Conservation (phyloP, 2,888 invertebrate species). For the Anticlea derivata region DNA sequence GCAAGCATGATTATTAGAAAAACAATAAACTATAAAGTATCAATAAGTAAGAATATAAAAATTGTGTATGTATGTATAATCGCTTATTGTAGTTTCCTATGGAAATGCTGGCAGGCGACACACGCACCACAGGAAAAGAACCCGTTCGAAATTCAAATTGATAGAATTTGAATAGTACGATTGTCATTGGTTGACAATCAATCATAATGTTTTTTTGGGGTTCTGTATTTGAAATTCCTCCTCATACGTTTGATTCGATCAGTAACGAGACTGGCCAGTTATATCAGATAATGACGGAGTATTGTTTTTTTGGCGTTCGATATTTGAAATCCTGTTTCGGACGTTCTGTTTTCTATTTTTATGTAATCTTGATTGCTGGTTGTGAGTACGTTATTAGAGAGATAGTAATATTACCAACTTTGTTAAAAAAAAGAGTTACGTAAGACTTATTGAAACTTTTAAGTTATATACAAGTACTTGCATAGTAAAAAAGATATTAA, state of each 20-base stretch:
- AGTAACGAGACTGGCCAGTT: constrained; percentile 54
- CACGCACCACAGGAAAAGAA: constrained; percentile 68
- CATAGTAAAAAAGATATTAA: too few relatives aligned
- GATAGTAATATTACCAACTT: constrained; percentile 24
- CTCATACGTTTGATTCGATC: constrained; percentile 71
- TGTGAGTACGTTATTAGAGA: constrained; percentile 32
- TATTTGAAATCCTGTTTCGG: constrained; percentile 43
- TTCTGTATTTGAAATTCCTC: constrained; percentile 72
- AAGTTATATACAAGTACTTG: not conserved
- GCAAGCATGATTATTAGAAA: constrained; percentile 11
- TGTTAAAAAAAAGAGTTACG: constrained; percentile 23
- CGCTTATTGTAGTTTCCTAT: constrained; percentile 67
- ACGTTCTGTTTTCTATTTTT: constrained; percentile 40
- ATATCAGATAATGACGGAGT: constrained; percentile 48
- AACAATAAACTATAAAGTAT: constrained; percentile 46
- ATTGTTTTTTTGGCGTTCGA: constrained; percentile 40
- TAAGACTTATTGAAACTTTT: constrained; percentile 10
- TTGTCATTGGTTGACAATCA: constrained; percentile 82
- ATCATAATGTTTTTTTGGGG: constrained; percentile 64
- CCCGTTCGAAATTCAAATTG: constrained; percentile 78
- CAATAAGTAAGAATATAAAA: constrained; percentile 30
- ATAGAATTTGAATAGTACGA: constrained; percentile 77
- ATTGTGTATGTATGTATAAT: constrained; percentile 46
- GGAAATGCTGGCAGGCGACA: constrained; percentile 63
- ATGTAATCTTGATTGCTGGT: constrained; percentile 40